A percentile compares a stretch with the other conserved stretches of the same genome.
Conservation (phyloP, 2,888 invertebrate species). For the Tridacna gigas region DNA sequence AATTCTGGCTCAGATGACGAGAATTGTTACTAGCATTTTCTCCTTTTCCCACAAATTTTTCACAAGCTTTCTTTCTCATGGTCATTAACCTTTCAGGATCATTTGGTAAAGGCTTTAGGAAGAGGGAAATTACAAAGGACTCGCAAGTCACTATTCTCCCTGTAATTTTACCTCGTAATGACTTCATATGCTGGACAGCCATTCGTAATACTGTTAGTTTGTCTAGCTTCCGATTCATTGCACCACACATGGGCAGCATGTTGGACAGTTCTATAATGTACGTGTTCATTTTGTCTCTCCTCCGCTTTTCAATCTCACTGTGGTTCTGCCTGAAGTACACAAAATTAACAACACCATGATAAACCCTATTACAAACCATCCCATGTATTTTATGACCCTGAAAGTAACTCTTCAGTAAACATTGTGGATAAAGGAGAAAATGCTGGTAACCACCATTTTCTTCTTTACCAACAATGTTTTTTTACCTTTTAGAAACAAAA, state of each 20-base stretch:
- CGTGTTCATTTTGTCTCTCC: constrained; percentile 98
- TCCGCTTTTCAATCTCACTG: constrained; percentile 97
- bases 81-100: background rate
- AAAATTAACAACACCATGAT: background rate
- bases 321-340: constrained; percentile 92
- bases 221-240: constrained; percentile 96
- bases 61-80: no score
- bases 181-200: constrained; percentile 96
- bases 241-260: constrained; percentile 97
- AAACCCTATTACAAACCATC: background rate
- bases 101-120: background rate
- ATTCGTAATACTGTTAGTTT: constrained; percentile 95
- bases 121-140: background rate
- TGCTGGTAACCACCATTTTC: background rate
- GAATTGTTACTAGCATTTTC: no score
- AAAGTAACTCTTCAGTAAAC: no score
- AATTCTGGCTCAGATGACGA: no score
- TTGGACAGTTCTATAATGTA: constrained; percentile 95
- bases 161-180: constrained; percentile 86
- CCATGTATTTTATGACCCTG: background rate
- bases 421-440: background rate
- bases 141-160: background rate
- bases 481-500: background rate
- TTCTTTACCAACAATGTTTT: background rate
- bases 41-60: no score